These are phyloP conservation scores for Corythoichthys haematopterus DNA, from an alignment of 2,113 vertebrate genomes.

Conservation along the genomic window DNA sequence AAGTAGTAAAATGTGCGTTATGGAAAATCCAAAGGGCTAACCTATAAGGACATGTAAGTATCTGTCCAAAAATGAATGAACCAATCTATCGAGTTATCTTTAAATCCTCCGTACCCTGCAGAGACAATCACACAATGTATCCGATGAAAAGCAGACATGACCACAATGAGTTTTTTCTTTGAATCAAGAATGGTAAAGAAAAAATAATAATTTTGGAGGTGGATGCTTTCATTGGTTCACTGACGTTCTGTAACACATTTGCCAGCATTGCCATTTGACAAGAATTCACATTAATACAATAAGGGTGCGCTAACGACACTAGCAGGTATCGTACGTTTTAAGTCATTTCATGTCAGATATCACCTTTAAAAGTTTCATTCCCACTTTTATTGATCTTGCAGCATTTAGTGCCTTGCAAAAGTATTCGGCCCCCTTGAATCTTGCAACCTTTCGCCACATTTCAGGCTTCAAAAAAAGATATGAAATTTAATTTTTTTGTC, in stretches of 20 bases:
- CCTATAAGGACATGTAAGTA: conserved; percentile 3
- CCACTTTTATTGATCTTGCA: conserved; percentile 24
- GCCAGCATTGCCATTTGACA: neutral
- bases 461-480: no score
- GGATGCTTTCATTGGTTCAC: neutral
- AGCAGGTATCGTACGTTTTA: neutral
- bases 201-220: neutral
- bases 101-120: neutral
- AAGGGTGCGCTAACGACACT: neutral
- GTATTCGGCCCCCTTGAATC: no score
- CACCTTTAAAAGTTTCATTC: conserved; percentile 35
- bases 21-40: neutral
- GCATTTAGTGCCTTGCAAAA: no score
- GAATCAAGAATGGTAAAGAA: neutral
- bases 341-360: conserved; percentile 26
- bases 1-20: neutral
- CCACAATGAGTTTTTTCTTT: neutral
- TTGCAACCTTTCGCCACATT: no score
- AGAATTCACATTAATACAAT: neutral
- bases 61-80: neutral
- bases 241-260: neutral
- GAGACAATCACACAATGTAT: neutral
- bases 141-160: neutral
- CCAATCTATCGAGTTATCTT: neutral
- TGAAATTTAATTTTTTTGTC: no score